Base-by-base conservation (phyloP, 2,888 invertebrate species). In the Himalopsyche kuldschensis region DNA sequence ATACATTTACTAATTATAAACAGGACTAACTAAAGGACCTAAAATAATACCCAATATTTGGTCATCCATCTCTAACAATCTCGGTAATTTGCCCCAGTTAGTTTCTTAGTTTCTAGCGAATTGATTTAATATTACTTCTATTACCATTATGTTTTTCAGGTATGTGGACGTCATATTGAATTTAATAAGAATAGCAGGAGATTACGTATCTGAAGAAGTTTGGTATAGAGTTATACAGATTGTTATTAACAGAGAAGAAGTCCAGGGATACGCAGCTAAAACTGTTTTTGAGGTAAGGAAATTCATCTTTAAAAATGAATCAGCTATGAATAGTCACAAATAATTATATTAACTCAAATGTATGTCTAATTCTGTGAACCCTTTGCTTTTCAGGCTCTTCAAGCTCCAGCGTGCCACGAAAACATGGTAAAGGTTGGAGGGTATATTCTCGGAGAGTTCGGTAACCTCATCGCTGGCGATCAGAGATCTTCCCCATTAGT, bases 351-450 rank as follows among this genome's bases (percentile, higher is more conserved):
- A 2, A 24, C 8, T 10, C 20, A 1, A 15, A 5, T 0, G 20
- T 63, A 10, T 24, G 27, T 63, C 15, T 27, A 69, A 30, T 27
- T 27, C 30, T 69, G 3, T 20, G 20, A 69, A 27, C 30, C 8
- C 20, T 41, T 46, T 85, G 69, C 85, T 86, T 87, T 88, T 30
- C 88, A 95, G 94, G 98, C 98, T 83, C 91, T 99, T 81, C 99
- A 99, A 92, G 99, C 99, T 46, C 99, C 99, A 27, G 99, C 99
- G 32, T 99, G 99, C 89, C 99, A 99, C 90, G 99, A 99, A 91
- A 99, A 99, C 90, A 99, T 99, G 99, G 99, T 99, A 1, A 99
- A 99, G 94, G 99, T 99, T 82, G 99, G 99, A 85, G 99, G 99
- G 81, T 99, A 99, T 88, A 99, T 99, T 88, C 93, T 99, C 85